Base-by-base conservation (phyloP, 2,888 invertebrate genomes). In the Zhuqinia jingwanae region DNA sequence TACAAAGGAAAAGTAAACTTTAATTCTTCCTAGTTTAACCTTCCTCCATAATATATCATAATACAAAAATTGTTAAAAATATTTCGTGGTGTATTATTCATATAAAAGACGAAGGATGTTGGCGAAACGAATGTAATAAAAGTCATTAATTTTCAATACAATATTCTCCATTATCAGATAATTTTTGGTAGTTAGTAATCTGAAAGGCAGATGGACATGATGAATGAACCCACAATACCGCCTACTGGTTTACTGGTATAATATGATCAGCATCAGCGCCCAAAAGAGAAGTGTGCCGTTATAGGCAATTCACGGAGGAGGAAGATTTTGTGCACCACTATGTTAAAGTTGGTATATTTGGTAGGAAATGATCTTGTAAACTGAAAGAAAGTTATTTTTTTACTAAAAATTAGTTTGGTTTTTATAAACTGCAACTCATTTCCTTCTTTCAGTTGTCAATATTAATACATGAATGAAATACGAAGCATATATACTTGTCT, bases 141-240 rank as follows among this genome's bases (percentile, higher is more conserved):
- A 65, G 65, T 65, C 65, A 65, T 65, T 65, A 65, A 20, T 22
- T n/a, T n/a, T n/a, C n/a, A n/a, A n/a, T n/a, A n/a, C n/a, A n/a
- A n/a, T n/a, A n/a, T n/a, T n/a, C n/a, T n/a, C n/a, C n/a, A n/a
- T n/a, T n/a, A 65, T 36, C 36, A 63, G 36, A 36, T 30, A 63
- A 63, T 63, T 63, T 63, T 30, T 36, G 65, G 65, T 42, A 17
- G n/a, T 42, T 42, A 6, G 42, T 15, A 20, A 65, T 65, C 36
- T 2, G 17, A 2, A 42, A n/a, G 36, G 42, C 65, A 65, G 36
- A 65, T 65, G 65, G 65, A 65, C 42, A 65, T 36, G 65, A 65
- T 36, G 65, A 65, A 42, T 36, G 20, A 42, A 65, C 63, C 20
- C 17, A 36, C n/a, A n/a, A n/a, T n/a, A n/a, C n/a, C n/a, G n/a